These are phyloP conservation scores for Scalopus aquaticus DNA, from an alignment of 2,113 vertebrate species.

Conservation along the genomic window DNA sequence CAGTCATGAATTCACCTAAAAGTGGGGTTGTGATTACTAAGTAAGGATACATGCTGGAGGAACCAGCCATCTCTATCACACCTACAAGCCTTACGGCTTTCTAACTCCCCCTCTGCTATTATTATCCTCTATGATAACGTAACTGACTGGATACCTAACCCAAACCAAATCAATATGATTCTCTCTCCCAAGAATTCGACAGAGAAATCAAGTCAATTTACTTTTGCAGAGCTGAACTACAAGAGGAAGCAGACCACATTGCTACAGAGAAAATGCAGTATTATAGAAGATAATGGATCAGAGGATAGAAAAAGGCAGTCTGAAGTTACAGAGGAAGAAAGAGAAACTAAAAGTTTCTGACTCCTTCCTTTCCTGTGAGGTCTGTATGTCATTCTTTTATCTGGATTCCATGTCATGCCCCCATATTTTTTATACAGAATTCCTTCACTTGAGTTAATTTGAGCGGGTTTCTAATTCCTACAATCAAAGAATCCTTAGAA, in stretches of 20 bases:
- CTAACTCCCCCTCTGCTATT: neutral
- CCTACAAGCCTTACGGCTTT: neutral
- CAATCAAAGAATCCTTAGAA: neutral
- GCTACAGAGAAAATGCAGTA: neutral
- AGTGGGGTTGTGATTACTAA: neutral
- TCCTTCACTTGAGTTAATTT: neutral
- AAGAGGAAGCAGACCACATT: neutral
- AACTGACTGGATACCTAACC: neutral
- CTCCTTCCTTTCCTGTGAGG: neutral
- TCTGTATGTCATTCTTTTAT: neutral
- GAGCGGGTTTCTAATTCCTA: slow-evolving; percentile 9
- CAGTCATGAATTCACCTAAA: neutral
- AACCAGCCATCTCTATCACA: neutral
- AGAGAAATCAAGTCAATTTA: slow-evolving; percentile 25
- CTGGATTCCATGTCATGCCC: neutral
- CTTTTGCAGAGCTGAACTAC: neutral
- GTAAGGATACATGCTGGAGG: neutral
- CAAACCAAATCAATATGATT: neutral
- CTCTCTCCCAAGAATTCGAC: neutral
- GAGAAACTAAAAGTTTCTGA: neutral
- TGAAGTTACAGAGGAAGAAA: too few species aligned
- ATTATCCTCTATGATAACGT: neutral
- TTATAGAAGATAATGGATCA: neutral
- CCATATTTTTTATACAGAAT: neutral
- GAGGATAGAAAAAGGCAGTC: neutral